Conservation (phyloP, 2,113 vertebrate genomes). For the Triplophysa dalaica region DNA sequence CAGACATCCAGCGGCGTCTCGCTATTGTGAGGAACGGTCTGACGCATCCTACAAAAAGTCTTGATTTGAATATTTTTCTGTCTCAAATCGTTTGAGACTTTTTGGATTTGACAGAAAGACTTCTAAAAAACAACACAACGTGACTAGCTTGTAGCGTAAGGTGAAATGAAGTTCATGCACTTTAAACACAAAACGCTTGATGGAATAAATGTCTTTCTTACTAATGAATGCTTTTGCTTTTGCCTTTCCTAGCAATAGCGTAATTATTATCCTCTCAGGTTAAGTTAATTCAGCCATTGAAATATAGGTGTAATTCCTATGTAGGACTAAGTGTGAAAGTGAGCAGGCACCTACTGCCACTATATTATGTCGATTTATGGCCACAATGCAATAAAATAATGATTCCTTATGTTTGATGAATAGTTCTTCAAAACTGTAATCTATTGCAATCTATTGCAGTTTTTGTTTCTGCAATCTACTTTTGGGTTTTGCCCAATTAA, state of each 20-base stretch:
- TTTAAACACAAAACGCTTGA: slow-evolving; percentile 56
- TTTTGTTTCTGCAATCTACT: too few relatives aligned
- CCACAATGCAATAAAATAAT: too few relatives aligned
- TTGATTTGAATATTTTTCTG: slow-evolving; percentile 6
- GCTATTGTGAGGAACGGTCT: slow-evolving; percentile 7
- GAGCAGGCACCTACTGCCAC: background rate
- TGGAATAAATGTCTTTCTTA: slow-evolving; percentile 45
- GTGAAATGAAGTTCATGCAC: slow-evolving; percentile 50
- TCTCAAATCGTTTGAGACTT: background rate
- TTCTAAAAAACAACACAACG: slow-evolving; percentile 59
- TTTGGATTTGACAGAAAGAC: slow-evolving; percentile 47
- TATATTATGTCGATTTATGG: too few relatives aligned
- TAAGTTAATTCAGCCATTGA: slow-evolving; percentile 56
- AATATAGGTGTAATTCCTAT: slow-evolving; percentile 41
- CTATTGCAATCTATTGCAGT: too few relatives aligned
- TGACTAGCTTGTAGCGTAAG: slow-evolving; percentile 42
- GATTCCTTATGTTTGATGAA: too few relatives aligned
- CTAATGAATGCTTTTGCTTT: slow-evolving; percentile 64
- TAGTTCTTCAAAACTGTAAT: too few relatives aligned
- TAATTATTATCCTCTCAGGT: slow-evolving; percentile 58
- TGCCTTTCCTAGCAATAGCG: slow-evolving; percentile 56
- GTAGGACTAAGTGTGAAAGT: background rate
- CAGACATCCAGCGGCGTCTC: slow-evolving; percentile 4
- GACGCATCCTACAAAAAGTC: background rate
- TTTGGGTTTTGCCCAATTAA: too few relatives aligned